phyloP scores from a whole-genome alignment of 2,113 vertebrate genomes.

The Sisor rabdophorus region DNA sequence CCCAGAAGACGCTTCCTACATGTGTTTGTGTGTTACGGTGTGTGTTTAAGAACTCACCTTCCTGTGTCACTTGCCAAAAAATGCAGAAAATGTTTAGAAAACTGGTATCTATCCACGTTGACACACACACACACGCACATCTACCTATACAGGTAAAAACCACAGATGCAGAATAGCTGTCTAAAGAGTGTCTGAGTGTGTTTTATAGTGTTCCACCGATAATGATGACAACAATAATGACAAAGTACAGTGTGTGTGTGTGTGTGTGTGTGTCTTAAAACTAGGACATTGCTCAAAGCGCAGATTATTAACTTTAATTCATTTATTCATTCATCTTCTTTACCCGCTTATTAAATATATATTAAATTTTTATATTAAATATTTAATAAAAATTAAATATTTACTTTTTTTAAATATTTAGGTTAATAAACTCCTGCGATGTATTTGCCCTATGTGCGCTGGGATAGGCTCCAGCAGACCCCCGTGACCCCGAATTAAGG shows the following conservation, averaged over 20 bases:
- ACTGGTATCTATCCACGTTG: not conserved
- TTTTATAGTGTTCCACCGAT: slow-evolving; percentile 29
- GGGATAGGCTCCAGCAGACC: no score
- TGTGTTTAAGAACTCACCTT: not conserved
- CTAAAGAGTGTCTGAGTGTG: not conserved
- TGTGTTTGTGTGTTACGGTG: not conserved
- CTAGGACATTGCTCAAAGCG: slow-evolving; percentile 35
- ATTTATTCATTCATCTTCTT: no score
- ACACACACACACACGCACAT: not conserved
- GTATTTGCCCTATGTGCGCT: no score
- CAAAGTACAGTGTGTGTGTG: slow-evolving; percentile 10
- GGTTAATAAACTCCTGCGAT: no score
- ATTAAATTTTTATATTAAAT: no score
- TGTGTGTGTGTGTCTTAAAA: slow-evolving; percentile 23
- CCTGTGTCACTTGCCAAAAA: not conserved
- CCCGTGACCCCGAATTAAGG: no score
- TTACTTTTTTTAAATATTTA: no score
- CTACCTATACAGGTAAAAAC: not conserved
- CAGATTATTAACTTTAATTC: slow-evolving; percentile 5
- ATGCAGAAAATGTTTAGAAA: not conserved
- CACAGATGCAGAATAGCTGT: not conserved
- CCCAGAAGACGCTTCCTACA: not conserved
- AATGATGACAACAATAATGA: slow-evolving; percentile 18
- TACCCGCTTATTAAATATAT: no score
- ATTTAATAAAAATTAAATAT: not conserved